These are phyloP conservation scores for Apamea anceps DNA, from an alignment of 2,888 invertebrate genomes.

Conservation along the genomic window DNA sequence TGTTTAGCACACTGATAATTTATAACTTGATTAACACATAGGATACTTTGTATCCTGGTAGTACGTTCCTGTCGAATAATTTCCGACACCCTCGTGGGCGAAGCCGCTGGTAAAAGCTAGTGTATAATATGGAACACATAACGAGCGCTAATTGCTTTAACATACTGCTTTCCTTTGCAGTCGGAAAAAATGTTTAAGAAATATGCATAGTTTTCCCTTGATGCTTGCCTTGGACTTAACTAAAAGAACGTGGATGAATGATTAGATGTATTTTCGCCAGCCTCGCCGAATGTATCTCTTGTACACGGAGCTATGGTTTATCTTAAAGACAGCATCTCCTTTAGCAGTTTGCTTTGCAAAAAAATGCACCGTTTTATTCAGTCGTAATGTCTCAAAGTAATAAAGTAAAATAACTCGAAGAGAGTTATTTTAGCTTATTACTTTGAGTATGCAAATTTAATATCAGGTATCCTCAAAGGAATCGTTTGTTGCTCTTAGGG, in stretches of 20 bases:
- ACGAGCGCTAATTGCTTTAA: not conserved
- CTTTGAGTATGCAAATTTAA: slow-evolving; percentile 11
- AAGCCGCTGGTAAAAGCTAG: not conserved
- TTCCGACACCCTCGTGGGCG: too few species aligned
- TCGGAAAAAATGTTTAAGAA: not conserved
- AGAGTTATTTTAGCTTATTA: slow-evolving; percentile 21
- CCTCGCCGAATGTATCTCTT: not conserved
- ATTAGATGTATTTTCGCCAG: slow-evolving; percentile 2
- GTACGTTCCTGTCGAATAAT: too few species aligned
- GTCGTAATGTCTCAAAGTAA: slow-evolving; percentile 1
- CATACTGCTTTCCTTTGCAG: not conserved
- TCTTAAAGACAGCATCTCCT: not conserved
- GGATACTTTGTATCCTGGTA: not conserved
- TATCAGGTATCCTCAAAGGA: slow-evolving; percentile 5
- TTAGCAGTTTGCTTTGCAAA: not conserved
- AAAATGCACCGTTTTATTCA: slow-evolving; percentile 15
- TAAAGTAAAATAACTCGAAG: too few species aligned
- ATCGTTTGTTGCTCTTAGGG: not conserved
- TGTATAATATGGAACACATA: not conserved
- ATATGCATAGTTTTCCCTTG: not conserved
- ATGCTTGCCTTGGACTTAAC: not conserved
- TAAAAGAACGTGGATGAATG: not conserved
- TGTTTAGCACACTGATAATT: not conserved
- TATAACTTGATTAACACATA: too few species aligned
- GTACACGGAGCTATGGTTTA: not conserved